Conservation (phyloP, 2,888 invertebrate species). For the Leptinotarsa peninsularis region DNA sequence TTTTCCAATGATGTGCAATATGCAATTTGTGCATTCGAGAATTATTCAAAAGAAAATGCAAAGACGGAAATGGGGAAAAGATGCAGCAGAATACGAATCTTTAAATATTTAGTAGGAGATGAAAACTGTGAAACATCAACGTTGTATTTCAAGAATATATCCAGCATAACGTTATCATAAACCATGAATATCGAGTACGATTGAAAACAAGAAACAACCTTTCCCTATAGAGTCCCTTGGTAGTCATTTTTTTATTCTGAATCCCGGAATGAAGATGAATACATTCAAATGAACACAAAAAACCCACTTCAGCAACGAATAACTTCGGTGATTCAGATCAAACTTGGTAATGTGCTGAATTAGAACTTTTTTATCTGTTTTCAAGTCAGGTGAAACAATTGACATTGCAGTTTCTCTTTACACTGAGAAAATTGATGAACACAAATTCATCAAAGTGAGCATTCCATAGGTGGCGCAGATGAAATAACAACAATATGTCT, state of each 20-base stretch:
- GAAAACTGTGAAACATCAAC: neutral
- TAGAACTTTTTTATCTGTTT: neutral
- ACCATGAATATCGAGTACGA: conserved; percentile 4
- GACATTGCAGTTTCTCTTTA: neutral
- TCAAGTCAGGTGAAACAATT: neutral
- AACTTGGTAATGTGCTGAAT: neutral
- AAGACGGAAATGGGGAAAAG: neutral
- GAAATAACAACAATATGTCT: no score
- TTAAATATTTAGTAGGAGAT: neutral
- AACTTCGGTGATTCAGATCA: neutral
- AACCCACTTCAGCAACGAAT: neutral
- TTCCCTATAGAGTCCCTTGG: neutral
- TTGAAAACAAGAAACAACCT: neutral
- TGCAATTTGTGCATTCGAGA: no score
- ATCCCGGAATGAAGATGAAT: neutral
- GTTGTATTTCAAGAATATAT: neutral
- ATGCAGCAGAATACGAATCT: neutral
- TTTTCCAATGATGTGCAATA: no score
- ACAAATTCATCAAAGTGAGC: no score
- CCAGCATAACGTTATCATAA: neutral
- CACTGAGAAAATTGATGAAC: neutral
- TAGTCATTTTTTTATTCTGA: neutral
- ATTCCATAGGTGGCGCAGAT: no score
- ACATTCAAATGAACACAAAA: conserved; percentile 1
- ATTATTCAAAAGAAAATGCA: neutral